Conservation (phyloP, 2,797 vertebrate genomes). For the Macropus fuliginosus region DNA sequence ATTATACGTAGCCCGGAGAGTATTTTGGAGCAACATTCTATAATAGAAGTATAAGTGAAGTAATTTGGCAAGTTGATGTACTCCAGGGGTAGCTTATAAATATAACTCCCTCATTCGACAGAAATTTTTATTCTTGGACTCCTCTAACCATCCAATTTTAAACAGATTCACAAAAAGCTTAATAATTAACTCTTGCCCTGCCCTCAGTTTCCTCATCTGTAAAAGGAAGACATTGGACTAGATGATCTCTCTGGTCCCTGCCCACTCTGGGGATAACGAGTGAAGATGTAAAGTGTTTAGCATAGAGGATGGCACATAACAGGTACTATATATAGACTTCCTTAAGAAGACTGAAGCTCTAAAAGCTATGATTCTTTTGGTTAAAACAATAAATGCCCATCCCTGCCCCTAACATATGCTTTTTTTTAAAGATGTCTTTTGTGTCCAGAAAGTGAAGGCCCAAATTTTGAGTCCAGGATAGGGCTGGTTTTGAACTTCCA, state of each 20-base stretch:
- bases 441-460: neutral
- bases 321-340: neutral
- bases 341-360: neutral
- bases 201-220: neutral
- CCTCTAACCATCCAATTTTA: slow-evolving; percentile 44
- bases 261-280: neutral
- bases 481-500: neutral
- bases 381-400: neutral
- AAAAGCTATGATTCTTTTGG: neutral
- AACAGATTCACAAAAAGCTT: slow-evolving; percentile 46
- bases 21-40: slow-evolving; percentile 55
- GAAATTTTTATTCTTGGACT: slow-evolving; percentile 58
- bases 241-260: neutral
- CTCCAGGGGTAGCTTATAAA: slow-evolving; percentile 53
- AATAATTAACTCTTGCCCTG: slow-evolving; percentile 38
- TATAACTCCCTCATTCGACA: slow-evolving; percentile 39
- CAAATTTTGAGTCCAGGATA: neutral
- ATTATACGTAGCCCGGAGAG: slow-evolving; percentile 30
- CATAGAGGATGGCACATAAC: too few species aligned
- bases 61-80: slow-evolving; percentile 42
- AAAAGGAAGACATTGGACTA: neutral
- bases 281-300: neutral
- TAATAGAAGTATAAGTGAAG: slow-evolving; percentile 57
- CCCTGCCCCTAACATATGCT: neutral
- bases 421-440: neutral